Percentiles rank a stretch among this genome's conserved stretches.
Evolutionary conservation across 2,797 vertebrate species (phyloP).

Genomic region (Poeciliopsis turneri): DNA sequence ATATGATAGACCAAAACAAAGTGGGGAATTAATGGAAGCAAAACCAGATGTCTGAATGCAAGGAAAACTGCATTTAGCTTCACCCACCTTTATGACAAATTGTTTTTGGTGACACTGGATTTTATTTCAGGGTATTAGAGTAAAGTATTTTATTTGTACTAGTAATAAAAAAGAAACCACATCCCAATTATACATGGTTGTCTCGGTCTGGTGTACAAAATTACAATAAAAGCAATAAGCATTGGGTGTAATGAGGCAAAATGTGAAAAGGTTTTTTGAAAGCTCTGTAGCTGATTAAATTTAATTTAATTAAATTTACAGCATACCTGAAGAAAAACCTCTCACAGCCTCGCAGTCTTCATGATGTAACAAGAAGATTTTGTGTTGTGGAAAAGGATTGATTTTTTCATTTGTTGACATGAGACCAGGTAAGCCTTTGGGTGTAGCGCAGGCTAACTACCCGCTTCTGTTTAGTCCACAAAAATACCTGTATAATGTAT

Average conservation of each 20-base stretch:
- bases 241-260: neutral
- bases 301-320: neutral
- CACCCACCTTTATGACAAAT: neutral
- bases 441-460: conserved; percentile 11
- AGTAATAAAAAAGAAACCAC: neutral
- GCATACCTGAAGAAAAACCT: neutral
- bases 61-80: too few relatives aligned
- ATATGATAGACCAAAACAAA: too few relatives aligned
- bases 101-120: too few relatives aligned
- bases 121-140: too few relatives aligned
- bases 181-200: neutral
- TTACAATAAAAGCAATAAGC: neutral
- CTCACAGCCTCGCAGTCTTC: neutral
- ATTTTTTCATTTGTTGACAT: conserved; percentile 5
- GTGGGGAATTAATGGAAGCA: too few relatives aligned
- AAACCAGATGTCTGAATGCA: too few relatives aligned
- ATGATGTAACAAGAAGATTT: neutral
- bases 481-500: conserved; percentile 19
- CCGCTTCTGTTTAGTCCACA: conserved; percentile 6
- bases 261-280: neutral
- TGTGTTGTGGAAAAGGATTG: neutral
- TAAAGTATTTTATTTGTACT: neutral
- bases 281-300: neutral
- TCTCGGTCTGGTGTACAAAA: neutral
- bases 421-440: conserved; percentile 1